Percentiles rank a stretch among this genome's conserved stretches.
These are phyloP conservation scores for Hetaerina titia DNA, from an alignment of 2,888 invertebrate species.

Conservation along the genomic window DNA sequence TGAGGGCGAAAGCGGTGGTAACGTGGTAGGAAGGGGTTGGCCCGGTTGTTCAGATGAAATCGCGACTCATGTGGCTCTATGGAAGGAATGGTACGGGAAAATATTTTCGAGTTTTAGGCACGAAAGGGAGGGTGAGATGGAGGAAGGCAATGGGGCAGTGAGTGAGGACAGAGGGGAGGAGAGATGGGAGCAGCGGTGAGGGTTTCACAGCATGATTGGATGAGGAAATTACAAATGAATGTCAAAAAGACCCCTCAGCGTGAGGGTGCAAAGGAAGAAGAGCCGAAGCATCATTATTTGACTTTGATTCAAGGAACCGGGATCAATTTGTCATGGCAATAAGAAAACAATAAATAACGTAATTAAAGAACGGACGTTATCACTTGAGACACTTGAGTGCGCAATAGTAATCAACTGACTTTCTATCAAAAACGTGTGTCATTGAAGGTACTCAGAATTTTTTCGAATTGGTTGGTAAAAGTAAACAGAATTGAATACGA, in stretches of 20 bases:
- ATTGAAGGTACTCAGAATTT: too few relatives aligned
- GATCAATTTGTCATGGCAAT: neutral
- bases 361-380: neutral
- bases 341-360: neutral
- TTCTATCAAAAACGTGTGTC: neutral
- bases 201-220: neutral
- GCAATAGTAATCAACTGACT: neutral
- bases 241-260: neutral
- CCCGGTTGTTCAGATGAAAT: neutral
- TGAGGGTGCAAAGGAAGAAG: neutral
- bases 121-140: neutral
- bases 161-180: neutral
- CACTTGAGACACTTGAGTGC: neutral
- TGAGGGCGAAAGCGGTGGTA: neutral
- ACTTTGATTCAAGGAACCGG: neutral
- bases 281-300: neutral
- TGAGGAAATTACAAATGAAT: conserved; percentile 35
- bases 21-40: neutral
- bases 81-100: neutral
- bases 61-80: neutral
- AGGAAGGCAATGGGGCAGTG: neutral
- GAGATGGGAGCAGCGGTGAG: neutral
- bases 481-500: too few relatives aligned
- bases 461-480: too few relatives aligned
- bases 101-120: neutral